A percentile compares a stretch with the other conserved stretches of the same genome.
Evolutionary conservation across 2,888 invertebrate species (phyloP).

Genomic region (Cerastis rubricosa): DNA sequence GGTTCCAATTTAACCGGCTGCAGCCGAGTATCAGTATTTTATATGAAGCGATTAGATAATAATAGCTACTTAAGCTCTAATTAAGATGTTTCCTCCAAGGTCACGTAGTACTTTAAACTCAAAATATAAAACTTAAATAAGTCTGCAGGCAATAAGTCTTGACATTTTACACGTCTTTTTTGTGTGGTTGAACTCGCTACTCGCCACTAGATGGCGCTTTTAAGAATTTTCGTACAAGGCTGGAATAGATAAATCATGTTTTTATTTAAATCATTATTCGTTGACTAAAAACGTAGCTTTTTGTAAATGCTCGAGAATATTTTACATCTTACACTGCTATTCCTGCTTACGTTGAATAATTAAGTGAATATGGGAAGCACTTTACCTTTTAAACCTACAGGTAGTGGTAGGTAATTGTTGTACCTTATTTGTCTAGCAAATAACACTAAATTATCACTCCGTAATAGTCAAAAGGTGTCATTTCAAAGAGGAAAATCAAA

Average conservation of each 20-base stretch:
- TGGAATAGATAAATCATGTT: neutral
- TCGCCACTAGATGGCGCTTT: conserved; percentile 38
- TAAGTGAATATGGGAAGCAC: no score
- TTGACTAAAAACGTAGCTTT: neutral
- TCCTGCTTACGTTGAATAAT: neutral
- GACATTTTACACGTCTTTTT: neutral
- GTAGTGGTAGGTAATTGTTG: neutral
- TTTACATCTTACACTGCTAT: neutral
- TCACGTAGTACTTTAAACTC: no score
- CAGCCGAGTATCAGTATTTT: no score
- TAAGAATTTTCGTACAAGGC: neutral
- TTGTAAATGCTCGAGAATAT: neutral
- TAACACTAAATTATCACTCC: neutral
- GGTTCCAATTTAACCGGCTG: no score
- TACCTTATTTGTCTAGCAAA: neutral
- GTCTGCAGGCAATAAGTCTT: neutral
- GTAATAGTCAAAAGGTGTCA: neutral
- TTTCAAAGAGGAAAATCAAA: neutral
- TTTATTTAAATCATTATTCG: neutral
- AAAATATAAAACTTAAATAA: no score
- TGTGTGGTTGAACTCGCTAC: conserved; percentile 1
- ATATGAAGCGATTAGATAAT: no score
- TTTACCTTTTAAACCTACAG: no score
- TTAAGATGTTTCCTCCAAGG: no score
- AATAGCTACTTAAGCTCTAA: no score